phyloP scores from a whole-genome alignment of 30 jellyfish, hydroid and myxozoan species.

The Aurelia aurita complex sp. Pacific region DNA sequence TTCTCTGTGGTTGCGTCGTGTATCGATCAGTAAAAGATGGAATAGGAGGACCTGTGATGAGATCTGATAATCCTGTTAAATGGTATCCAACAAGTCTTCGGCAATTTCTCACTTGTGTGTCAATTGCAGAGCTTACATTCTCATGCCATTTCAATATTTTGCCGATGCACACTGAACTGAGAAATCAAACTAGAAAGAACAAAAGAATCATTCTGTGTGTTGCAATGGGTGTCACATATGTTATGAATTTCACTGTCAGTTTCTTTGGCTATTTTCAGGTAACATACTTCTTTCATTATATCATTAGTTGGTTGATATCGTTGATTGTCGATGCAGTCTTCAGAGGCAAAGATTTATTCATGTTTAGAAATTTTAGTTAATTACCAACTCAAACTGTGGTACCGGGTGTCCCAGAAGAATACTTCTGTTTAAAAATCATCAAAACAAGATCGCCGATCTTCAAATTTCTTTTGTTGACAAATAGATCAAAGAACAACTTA shows the following conservation, averaged over 20 bases:
- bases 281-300: not conserved
- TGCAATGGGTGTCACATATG: conserved; percentile 89
- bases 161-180: conserved; percentile 96
- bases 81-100: conserved; percentile 77
- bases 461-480: no score
- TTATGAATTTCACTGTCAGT: conserved; percentile 80
- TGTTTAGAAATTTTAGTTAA: no score
- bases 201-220: conserved; percentile 74
- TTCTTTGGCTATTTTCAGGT: conserved; percentile 95
- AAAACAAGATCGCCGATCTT: no score
- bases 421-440: no score
- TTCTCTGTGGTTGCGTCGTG: conserved; percentile 81
- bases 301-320: no score
- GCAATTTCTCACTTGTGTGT: conserved; percentile 75
- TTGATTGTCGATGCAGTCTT: no score
- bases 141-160: conserved; percentile 93
- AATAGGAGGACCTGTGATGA: conserved; percentile 78
- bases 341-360: no score
- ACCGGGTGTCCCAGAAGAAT: no score
- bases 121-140: conserved; percentile 88
- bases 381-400: no score
- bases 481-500: no score
- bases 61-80: conserved; percentile 77
- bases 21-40: conserved; percentile 73
- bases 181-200: conserved; percentile 85